Conservation (phyloP, 2,113 vertebrate genomes). For the Anolis sagrei region DNA sequence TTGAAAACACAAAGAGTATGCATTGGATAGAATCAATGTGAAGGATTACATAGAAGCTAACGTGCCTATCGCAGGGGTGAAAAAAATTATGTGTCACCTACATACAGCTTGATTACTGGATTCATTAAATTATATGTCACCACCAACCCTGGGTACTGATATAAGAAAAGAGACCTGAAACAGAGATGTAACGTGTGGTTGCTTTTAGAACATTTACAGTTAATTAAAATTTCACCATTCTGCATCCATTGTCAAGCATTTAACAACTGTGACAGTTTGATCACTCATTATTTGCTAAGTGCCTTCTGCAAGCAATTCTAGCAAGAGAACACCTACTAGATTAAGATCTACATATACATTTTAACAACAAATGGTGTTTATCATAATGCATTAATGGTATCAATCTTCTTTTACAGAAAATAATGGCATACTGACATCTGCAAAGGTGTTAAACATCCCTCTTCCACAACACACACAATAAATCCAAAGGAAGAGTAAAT, state of each 20-base stretch:
- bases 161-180: slow-evolving; percentile 57
- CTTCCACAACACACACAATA: neutral
- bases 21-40: slow-evolving; percentile 74
- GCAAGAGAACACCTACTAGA: slow-evolving; percentile 16
- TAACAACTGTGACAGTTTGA: slow-evolving; percentile 59
- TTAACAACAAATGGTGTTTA: slow-evolving; percentile 1
- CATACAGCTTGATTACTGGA: slow-evolving; percentile 73
- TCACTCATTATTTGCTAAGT: slow-evolving; percentile 59
- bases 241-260: slow-evolving; percentile 56
- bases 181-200: slow-evolving; percentile 37
- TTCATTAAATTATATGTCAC: slow-evolving; percentile 68
- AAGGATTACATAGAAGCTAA: slow-evolving; percentile 71
- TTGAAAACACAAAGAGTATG: slow-evolving; percentile 77
- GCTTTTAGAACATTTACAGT: slow-evolving; percentile 49
- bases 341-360: slow-evolving; percentile 35
- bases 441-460: neutral
- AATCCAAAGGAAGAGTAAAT: slow-evolving; percentile 30
- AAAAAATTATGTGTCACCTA: slow-evolving; percentile 77
- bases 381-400: slow-evolving; percentile 37
- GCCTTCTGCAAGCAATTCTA: slow-evolving; percentile 27
- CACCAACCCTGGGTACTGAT: slow-evolving; percentile 62
- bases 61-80: slow-evolving; percentile 72
- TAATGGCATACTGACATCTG: neutral
- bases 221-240: slow-evolving; percentile 56
- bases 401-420: slow-evolving; percentile 30